Base-by-base conservation (phyloP, 2,113 vertebrate genomes). In the Pyrgilauda ruficollis region DNA sequence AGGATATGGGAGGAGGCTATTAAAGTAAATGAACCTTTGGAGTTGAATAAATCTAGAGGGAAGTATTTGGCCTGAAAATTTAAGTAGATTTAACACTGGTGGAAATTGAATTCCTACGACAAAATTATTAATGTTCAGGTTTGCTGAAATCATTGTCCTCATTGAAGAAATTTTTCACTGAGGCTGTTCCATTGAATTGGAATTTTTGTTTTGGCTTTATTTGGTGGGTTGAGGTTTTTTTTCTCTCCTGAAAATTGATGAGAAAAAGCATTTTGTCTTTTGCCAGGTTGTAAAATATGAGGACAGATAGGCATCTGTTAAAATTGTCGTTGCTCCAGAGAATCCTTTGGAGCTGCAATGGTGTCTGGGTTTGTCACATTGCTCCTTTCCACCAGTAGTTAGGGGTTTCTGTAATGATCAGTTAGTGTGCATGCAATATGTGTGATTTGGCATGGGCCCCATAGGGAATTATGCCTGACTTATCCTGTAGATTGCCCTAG, bases 301-400 rank as follows among this genome's bases (percentile, higher is more conserved):
- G 76, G 64, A 86, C 50, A 94, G 79, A 77, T 55, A 94, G 19
- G 39, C 86, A 94, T 88, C 92, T 97, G 76, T 72, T 74, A 58
- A 90, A 74, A 46, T 47, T 95, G 37, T 90, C 75, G 31, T 88
- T 89, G 43, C 72, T 94, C 70, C 79, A 93, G 79, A 88, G 85
- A 77, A 66, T 80, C 92, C 44, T 94, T 80, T 76, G 86, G 88
- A 92, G n/a, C 72, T 90, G 62, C 84, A 90, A 22, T 3, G 2
- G 50, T 81, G 86, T 52, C 72, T 88, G 72, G 21, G 35, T 80
- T 77, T 90, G 50, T 81, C 86, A 70, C 61, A 67, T 63, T 7
- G 1, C 52, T 58, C 69, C 63, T 66, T 92, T 67, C 33, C 50
- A 81, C 52, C 1, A 1, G 73, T 47, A 81, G 72, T 86, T 86